Base-by-base conservation (phyloP, 2,888 invertebrate genomes). In the Drosophila paramelanica region DNA sequence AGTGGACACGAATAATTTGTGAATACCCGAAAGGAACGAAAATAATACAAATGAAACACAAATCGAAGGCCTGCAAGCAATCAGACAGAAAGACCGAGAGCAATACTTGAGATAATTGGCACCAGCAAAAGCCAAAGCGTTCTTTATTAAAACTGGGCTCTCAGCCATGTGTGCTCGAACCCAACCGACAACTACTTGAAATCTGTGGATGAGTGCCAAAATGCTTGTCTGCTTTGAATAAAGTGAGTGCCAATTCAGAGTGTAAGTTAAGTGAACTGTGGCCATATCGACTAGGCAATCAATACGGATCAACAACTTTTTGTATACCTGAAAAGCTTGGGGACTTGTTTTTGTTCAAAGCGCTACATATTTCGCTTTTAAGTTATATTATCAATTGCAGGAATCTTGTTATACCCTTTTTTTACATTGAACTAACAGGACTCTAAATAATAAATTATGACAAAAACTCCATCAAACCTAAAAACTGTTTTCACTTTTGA, bases 1-100 rank as follows among this genome's bases (percentile, higher is more conserved):
- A 76, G 39, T 72, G 76, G 65, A 68, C 67, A 76, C 68, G 65
- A 64, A 75, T 76, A 71, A 71, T 75, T 53, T 52, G 17, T 67
- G 52, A 51, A 51, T 61, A 49, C 36, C 17, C 42, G 14, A 31
- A 47, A 6, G 6, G 27, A 31, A 31, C 3, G 2, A 31, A 10
- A 8, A 8, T 8, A 2, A 2, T 8, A 31, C 2, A 31, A 31
- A 10, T 8, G 27, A 33, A 43, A 46, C 36, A 23, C 23, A 57
- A 46, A 41, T 51, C 57, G 45, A 64, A 65, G 41, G 49, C 6
- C 7, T 38, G 45, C 25, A 25, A 7, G 10, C 25, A 53, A 41
- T 47, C 36, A 51, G 20, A 33, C 33, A 5, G 11, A 10, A 46
- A 38, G 50, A 13, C 39, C 5, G 41, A 8, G 33, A 27, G 17